Base-by-base conservation (phyloP, 1,140 invertebrate species). In the Diorhabda elongata region DNA sequence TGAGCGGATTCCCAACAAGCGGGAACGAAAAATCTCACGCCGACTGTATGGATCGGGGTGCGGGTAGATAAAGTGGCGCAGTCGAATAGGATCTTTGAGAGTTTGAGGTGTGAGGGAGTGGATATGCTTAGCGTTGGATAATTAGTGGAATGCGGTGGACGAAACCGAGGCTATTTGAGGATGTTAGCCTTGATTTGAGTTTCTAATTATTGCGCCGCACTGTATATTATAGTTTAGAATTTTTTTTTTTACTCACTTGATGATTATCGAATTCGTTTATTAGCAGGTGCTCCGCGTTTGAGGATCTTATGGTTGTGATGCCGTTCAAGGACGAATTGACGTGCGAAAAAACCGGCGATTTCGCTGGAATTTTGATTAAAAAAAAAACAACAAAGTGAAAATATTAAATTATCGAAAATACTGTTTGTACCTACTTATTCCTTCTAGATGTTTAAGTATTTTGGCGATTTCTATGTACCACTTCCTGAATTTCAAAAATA, bases 311-410 rank as follows among this genome's bases (percentile, higher is more conserved):
- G 4, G 79, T 80, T 0, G 71, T 71, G 8, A 80, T 73, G 9
- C 79, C 79, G 70, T 75, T 71, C 5, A 80, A 61, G 4, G 77
- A 71, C 0, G 79, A 75, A 60, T 70, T 78, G 26, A 95, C 83
- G 74, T 94, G 91, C 2, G 91, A 90, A 79, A 92, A 93, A 41
- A 95, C 85, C 0, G 92, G 92, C 65, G 86, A 89, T 71, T 87
- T 86, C 2, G 85, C 84, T 85, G 76, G 76, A 71, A 73, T 42
- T 45, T 52, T 52, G 5, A 1, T 52, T 52, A 52, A 52, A 52
- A 52, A 52, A 6, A 6, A 9, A 9, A 52, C 2, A 52, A 52
- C 9, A 9, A 52, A 6, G 9, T 52, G 47, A 52, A 9, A 52
- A 6, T 52, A 52, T 52, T 52, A 52, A 6, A 52, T 52, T 52